Percentiles rank a stretch among this genome's conserved stretches.
Conservation (phyloP, 2,797 vertebrate genomes). For the Iguana delicatissima region DNA sequence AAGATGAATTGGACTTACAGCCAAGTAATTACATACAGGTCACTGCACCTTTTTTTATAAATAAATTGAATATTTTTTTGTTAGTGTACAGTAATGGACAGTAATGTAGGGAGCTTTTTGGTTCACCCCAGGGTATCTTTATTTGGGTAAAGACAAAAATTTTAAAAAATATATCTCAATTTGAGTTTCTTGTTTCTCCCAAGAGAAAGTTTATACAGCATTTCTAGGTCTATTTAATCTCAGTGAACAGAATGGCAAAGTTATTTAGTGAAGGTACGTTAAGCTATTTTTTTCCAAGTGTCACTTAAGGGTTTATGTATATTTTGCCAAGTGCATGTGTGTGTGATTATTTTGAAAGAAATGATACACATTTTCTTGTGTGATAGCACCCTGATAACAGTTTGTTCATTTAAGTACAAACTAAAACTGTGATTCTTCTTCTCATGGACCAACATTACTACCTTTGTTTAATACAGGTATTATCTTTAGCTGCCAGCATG, state of each 20-base stretch:
- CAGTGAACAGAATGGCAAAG: not conserved
- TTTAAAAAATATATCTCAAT: too few relatives aligned
- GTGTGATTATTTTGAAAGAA: not conserved
- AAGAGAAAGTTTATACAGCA: fast-evolving
- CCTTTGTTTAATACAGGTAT: not conserved
- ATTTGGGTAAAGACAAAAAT: fast-evolving
- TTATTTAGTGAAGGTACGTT: not conserved
- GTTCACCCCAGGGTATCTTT: fast-evolving
- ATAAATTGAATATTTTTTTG: not conserved
- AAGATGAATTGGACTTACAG: not conserved
- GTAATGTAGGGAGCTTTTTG: not conserved
- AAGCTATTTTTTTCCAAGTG: fast-evolving
- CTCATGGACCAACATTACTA: not conserved
- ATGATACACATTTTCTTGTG: not conserved
- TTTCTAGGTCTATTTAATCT: fast-evolving
- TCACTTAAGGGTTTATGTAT: fast-evolving
- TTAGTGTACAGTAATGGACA: not conserved
- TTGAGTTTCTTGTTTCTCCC: fast-evolving
- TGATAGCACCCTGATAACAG: not conserved
- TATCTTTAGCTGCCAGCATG: not conserved
- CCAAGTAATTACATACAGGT: not conserved
- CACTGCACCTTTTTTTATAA: not conserved
- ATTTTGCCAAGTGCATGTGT: too few relatives aligned
- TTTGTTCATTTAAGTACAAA: not conserved
- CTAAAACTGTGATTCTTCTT: not conserved